These are phyloP conservation scores for Aramus guarauna DNA, from an alignment of 2,113 vertebrate species.

Conservation along the genomic window DNA sequence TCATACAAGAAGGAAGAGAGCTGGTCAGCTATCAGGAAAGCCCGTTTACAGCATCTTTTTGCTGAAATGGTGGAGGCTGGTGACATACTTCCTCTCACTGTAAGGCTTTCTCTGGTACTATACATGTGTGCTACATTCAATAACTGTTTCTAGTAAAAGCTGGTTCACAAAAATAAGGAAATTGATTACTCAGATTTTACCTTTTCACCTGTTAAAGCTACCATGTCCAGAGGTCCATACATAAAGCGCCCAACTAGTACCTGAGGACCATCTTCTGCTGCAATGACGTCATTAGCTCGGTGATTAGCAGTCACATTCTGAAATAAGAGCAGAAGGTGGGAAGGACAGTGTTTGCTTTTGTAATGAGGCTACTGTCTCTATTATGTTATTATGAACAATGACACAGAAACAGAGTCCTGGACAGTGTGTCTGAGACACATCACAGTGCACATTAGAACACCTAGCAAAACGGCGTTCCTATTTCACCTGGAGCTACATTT, in stretches of 20 bases:
- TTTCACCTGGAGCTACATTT: background rate
- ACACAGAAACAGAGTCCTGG: background rate
- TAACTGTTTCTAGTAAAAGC: background rate
- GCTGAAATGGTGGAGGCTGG: background rate
- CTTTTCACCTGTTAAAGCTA: conserved; percentile 97
- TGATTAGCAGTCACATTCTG: conserved; percentile 97
- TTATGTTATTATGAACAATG: background rate
- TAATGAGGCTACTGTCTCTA: background rate
- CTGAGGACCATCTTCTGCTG: conserved; percentile 89
- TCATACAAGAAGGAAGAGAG: background rate
- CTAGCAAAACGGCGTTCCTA: background rate
- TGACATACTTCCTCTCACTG: background rate
- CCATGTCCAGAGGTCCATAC: conserved; percentile 98
- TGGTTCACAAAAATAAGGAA: background rate
- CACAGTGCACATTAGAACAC: background rate
- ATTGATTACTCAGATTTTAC: conserved; percentile 53
- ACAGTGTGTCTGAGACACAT: background rate
- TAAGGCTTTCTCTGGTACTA: background rate
- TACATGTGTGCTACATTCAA: background rate
- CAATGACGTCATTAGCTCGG: conserved; percentile 91
- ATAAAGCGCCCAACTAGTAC: conserved; percentile 94
- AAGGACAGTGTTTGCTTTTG: background rate
- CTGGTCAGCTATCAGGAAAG: background rate
- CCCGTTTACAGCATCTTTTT: background rate
- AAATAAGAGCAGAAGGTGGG: background rate